Conservation (phyloP, 2,797 vertebrate species). For the Peromyscus eremicus region DNA sequence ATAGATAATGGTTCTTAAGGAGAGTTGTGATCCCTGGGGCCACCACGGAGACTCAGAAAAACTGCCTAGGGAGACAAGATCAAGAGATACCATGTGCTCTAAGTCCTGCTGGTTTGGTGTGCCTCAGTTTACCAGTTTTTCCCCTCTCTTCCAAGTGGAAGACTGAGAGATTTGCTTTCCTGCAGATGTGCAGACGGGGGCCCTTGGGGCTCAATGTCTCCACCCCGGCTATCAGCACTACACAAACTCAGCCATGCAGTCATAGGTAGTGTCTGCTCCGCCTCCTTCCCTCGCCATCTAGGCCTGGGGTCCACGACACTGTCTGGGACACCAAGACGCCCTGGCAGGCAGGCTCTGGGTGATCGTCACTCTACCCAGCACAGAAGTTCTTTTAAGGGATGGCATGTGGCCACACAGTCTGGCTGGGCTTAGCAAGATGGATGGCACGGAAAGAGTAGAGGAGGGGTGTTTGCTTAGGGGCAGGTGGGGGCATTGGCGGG, state of each 20-base stretch:
- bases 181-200: neutral
- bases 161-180: neutral
- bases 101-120: neutral
- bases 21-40: neutral
- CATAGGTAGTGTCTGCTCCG: neutral
- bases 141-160: neutral
- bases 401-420: conserved; percentile 37
- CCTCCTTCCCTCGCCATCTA: neutral
- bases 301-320: fast-evolving
- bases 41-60: neutral
- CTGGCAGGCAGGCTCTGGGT: conserved; percentile 10
- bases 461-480: neutral
- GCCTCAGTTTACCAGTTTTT: neutral
- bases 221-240: neutral
- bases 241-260: fast-evolving
- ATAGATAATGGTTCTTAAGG: neutral
- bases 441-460: neutral
- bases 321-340: neutral
- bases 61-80: neutral
- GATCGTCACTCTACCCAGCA: neutral
- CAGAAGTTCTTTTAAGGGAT: conserved; percentile 75
- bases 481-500: neutral
- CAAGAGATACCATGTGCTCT: fast-evolving
- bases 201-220: fast-evolving
- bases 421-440: conserved; percentile 11